A percentile compares a stretch with the other conserved stretches of the same genome.
Evolutionary conservation across 2,888 invertebrate genomes (phyloP).

Genomic region (Phragmatobia fuliginosa): DNA sequence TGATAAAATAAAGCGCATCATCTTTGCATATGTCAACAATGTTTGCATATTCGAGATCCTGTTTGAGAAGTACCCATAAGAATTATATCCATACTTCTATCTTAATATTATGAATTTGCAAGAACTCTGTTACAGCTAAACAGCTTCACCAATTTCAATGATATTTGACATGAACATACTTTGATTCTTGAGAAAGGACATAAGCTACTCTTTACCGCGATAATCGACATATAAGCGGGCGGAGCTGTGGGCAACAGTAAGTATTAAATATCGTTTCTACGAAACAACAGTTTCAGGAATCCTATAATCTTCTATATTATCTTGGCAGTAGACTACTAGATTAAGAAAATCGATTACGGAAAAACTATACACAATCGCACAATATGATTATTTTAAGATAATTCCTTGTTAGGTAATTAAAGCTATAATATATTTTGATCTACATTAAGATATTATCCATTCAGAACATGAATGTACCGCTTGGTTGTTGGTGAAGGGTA

Average conservation of each 20-base stretch:
- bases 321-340: not conserved
- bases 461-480: slow-evolving; percentile 22
- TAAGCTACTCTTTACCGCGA: too few species aligned
- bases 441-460: slow-evolving; percentile 26
- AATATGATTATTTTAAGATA: slow-evolving; percentile 19
- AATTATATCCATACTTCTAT: too few species aligned
- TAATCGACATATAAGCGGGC: too few species aligned
- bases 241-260: too few species aligned
- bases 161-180: too few species aligned
- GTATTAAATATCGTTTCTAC: too few species aligned
- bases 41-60: not conserved
- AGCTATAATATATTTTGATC: slow-evolving; percentile 9
- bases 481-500: slow-evolving; percentile 33
- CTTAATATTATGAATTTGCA: too few species aligned
- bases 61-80: not conserved
- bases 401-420: slow-evolving; percentile 30
- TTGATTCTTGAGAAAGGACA: too few species aligned
- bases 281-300: not conserved
- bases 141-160: too few species aligned
- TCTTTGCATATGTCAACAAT: not conserved
- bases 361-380: not conserved
- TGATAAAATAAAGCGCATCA: not conserved
- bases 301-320: slow-evolving; percentile 21
- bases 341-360: slow-evolving; percentile 2
- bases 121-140: too few species aligned